phyloP scores from a whole-genome alignment of 1,140 invertebrate species.

The Plutomurus gul region DNA sequence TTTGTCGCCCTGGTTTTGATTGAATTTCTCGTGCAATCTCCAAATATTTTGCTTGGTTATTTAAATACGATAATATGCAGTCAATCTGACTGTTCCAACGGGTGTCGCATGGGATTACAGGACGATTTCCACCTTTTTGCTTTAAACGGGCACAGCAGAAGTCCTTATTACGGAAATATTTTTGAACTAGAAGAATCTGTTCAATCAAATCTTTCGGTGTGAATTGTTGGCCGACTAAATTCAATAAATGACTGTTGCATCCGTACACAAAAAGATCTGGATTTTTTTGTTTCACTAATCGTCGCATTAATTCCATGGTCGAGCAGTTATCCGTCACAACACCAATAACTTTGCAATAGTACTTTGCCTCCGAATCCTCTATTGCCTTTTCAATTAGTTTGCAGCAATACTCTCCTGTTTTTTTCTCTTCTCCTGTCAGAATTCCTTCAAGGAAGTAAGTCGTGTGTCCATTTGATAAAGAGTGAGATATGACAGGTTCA shows the following conservation, averaged over 20 bases:
- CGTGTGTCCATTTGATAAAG: background rate
- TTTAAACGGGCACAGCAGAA: background rate
- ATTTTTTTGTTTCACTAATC: background rate
- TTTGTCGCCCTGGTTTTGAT: no score
- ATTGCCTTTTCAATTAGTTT: background rate
- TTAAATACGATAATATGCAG: background rate
- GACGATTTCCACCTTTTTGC: background rate
- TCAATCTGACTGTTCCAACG: background rate
- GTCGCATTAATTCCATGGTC: background rate
- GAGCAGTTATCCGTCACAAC: conserved; percentile 17
- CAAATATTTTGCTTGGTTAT: conserved; percentile 11
- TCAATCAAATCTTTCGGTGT: background rate
- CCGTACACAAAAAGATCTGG: background rate
- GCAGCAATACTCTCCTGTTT: background rate
- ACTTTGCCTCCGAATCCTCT: background rate
- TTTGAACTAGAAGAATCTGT: background rate
- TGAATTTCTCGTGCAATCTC: background rate
- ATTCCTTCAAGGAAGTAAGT: background rate
- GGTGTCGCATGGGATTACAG: conserved; percentile 1
- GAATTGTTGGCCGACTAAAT: background rate
- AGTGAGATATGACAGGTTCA: conserved; percentile 31
- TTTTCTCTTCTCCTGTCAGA: background rate
- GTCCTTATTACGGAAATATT: conserved; percentile 17
- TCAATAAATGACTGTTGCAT: conserved; percentile 16
- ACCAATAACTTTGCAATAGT: background rate